Evolutionary conservation across 92 coral and sea anemone species (phyloP), one percentile per base, ranked within the genome.

Genomic region (Palythoa heliodiscus): DNA sequence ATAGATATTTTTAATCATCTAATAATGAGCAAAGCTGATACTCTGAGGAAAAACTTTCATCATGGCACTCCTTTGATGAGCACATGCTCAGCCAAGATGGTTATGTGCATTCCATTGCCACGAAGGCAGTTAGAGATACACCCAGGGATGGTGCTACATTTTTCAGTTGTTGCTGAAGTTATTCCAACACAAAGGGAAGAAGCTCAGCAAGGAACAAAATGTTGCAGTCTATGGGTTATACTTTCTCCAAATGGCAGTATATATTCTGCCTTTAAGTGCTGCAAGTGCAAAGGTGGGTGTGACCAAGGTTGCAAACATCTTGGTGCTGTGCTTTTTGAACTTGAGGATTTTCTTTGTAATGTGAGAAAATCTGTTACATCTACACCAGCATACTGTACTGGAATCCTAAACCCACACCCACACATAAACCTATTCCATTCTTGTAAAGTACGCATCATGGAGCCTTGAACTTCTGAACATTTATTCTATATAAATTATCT

Each of bases 291-390:
- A 86, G 89, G 94, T 75, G 92, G 93, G 15, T 77, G 90, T 53
- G 95, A 92, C 87, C 90, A 90, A 83, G 95, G 95, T 6, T 93
- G 92, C 77, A 88, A 87, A 85, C 92, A 93, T 74, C 88, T 93
- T 74, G 91, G 96, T 55, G 90, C 92, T 25, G 89, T 84, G 9
- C 81, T 92, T 83, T 89, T 92, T 69, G 89, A 92, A 75, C 77
- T 92, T 10, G 91, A 92, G 72, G 95, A 92, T 64, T 91, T 89
- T 82, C 77, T 92, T 87, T 75, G 82, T 87, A 87, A 82, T 78
- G 77, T 83, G 75, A 85, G 82, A 86, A 47, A 86, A 22, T 92
- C 91, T 67, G 90, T 90, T 20, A 92, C 92, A 29, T 54, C 69
- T 54, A 52, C 20, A 73, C 88, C 92, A 71, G 83, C 90, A 75